Conservation (phyloP, 2,113 vertebrate genomes). For the Xerus inauris region DNA sequence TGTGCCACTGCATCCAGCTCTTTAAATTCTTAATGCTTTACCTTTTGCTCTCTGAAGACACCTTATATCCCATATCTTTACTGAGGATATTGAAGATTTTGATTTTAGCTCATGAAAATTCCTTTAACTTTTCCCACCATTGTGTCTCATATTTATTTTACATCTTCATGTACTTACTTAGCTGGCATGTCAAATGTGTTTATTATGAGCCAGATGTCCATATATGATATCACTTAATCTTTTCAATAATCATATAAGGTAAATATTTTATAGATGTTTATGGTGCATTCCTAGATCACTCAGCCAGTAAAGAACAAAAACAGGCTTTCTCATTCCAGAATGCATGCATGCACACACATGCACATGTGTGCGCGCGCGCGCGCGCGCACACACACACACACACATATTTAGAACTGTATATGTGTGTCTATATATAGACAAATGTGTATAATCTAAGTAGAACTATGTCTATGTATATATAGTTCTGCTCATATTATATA, state of each 20-base stretch:
- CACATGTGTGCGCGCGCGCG: too few species aligned
- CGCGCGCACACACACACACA: too few species aligned
- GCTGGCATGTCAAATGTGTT: not conserved
- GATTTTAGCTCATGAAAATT: not conserved
- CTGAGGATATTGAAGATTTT: not conserved
- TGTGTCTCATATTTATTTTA: not conserved
- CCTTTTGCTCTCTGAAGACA: not conserved
- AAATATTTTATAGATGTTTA: conserved; percentile 20
- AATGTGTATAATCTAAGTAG: too few species aligned
- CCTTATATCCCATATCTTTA: not conserved
- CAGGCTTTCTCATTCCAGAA: too few species aligned
- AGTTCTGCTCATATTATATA: too few species aligned
- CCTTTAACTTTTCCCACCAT: not conserved
- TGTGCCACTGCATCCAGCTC: too few species aligned
- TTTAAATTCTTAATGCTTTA: not conserved
- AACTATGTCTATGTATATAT: too few species aligned
- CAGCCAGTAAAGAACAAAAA: not conserved
- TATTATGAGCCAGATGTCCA: not conserved
- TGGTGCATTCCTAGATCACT: not conserved
- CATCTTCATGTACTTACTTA: not conserved
- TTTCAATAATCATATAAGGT: not conserved
- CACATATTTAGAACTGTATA: too few species aligned
- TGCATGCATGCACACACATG: too few species aligned
- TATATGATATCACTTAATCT: not conserved
- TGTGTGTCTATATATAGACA: too few species aligned